A percentile compares a stretch with the other conserved stretches of the same genome.
Conservation (phyloP, 1,140 invertebrate genomes). For the Micrasema longulum region DNA sequence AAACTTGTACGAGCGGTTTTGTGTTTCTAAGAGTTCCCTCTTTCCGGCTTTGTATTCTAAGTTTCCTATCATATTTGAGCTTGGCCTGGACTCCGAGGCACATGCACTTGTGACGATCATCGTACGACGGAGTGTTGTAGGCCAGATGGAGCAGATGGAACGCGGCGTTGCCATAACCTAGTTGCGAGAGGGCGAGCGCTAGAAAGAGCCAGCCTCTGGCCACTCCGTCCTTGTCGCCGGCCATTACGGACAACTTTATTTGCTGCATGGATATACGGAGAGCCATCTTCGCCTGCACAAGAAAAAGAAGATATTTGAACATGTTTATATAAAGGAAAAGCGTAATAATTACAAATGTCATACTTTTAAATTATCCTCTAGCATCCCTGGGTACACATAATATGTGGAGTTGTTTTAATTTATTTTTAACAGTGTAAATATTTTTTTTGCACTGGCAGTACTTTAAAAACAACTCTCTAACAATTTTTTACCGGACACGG, state of each 20-base stretch:
- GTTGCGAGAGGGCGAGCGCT: conserved; percentile 48
- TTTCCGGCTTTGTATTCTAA: conserved; percentile 12
- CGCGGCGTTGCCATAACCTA: conserved; percentile 31
- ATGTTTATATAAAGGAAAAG: too few relatives aligned
- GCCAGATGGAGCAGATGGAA: conserved; percentile 32
- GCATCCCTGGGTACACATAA: too few relatives aligned
- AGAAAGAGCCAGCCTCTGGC: conserved; percentile 49
- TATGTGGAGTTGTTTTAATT: too few relatives aligned
- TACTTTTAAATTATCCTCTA: too few relatives aligned
- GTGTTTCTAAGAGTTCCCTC: not conserved
- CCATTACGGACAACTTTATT: conserved; percentile 34
- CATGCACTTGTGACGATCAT: conserved; percentile 47
- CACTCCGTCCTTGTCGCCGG: conserved; percentile 41
- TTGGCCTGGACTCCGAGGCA: conserved; percentile 52
- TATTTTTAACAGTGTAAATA: too few relatives aligned
- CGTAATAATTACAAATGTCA: too few relatives aligned
- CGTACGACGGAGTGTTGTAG: conserved; percentile 33
- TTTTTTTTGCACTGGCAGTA: too few relatives aligned
- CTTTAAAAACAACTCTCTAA: too few relatives aligned
- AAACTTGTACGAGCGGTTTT: conserved; percentile 1
- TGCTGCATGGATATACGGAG: conserved; percentile 51
- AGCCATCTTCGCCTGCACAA: conserved; percentile 48
- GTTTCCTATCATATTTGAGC: conserved; percentile 45
- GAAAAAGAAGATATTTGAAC: conserved; percentile 4
- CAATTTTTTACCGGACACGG: too few relatives aligned